Base-by-base conservation (phyloP, 1,140 invertebrate species). In the Chlorops oryzae region DNA sequence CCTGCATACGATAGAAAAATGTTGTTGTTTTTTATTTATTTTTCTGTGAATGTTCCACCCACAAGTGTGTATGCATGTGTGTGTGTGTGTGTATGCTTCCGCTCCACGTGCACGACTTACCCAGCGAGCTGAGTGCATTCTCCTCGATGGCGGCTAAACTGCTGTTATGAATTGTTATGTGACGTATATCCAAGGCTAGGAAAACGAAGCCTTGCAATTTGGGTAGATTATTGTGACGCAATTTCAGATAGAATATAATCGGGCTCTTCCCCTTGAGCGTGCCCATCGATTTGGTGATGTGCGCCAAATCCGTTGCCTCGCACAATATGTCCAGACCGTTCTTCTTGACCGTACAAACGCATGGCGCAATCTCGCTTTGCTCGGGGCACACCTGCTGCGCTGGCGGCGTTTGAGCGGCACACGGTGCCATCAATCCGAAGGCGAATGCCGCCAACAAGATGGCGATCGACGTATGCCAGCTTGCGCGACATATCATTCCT, bases 111-210 rank as follows among this genome's bases (percentile, higher is more conserved):
- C 12, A 21, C 5, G 12, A 54, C 74, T 80, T 73, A 89, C 87
- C 87, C 59, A 90, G 82, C 18, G 88, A 90, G 63, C 86, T 89
- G 7, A 92, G 75, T 1, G 88, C 88, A 10, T 85, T 82, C 65
- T 89, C 87, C 65, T 91, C 88, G 39, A 92, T 83, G n/a, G 88
- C 85, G 5, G 86, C 87, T 51, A 92, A 75, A 59, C 85, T 90
- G 66, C 86, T 90, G 65, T 91, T 90, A 59, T 89, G 87, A 15
- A 92, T 88, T 22, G 88, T 90, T 9, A 93, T 77, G 62, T 92
- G 88, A 54, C 85, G 81, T 52, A 92, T 90, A 60, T 90, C 86
- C 56, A 92, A 74, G 6, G 88, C 88, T n/a, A 90, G 77, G 66
- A 93, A 90, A 27, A 92, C 80, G 64, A 87, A 90, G 9, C 86